These are phyloP conservation scores for Coregonus ussuriensis DNA, from an alignment of 2,797 vertebrate genomes.

Conservation along the genomic window DNA sequence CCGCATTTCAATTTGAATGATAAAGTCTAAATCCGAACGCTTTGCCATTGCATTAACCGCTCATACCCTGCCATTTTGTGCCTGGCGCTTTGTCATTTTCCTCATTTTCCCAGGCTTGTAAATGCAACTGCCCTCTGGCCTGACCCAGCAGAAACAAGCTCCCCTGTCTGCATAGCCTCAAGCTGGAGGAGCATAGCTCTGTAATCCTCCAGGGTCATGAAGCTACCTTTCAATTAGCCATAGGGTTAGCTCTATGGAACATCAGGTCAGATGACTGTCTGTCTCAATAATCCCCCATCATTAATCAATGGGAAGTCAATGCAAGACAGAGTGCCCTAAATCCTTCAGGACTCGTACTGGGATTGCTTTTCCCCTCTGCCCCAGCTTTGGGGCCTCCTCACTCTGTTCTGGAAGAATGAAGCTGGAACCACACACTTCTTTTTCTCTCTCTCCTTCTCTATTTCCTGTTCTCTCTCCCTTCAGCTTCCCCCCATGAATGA, in stretches of 20 bases:
- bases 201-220: constrained; percentile 7
- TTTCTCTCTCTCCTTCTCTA: neutral
- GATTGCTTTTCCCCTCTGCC: neutral
- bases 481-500: constrained; percentile 46
- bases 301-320: neutral
- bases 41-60: neutral
- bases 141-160: neutral
- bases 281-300: constrained; percentile 1
- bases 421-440: constrained; percentile 29
- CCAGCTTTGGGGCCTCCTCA: neutral
- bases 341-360: neutral
- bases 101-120: neutral
- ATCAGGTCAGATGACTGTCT: neutral
- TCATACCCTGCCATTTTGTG: neutral
- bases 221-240: constrained; percentile 13
- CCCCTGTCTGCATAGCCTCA: neutral
- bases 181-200: neutral
- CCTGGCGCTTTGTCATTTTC: constrained; percentile 12
- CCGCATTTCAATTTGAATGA: neutral
- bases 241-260: neutral
- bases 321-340: neutral
- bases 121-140: neutral
- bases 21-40: neutral
- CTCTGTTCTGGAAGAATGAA: constrained; percentile 33
- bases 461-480: neutral